Evolutionary conservation across 1,140 invertebrate species (phyloP).

Genomic region (Coptotermes formosanus): DNA sequence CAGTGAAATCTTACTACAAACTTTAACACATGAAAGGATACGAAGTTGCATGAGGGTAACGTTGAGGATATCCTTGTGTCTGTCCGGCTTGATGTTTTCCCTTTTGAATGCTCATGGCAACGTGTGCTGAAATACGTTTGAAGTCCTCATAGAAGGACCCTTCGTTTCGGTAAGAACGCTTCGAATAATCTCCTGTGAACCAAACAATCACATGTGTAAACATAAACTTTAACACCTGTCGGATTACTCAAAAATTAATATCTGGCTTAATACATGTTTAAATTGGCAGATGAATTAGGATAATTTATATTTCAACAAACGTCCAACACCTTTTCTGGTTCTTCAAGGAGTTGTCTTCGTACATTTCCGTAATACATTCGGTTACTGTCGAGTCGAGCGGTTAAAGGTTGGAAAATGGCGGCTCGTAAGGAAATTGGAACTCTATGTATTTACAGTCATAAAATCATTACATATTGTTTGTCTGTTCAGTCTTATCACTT

Average conservation of each 20-base stretch:
- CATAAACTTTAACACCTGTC: neutral
- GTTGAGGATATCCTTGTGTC: constrained; percentile 33
- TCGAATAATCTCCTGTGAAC: constrained; percentile 36
- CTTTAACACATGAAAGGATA: constrained; percentile 32
- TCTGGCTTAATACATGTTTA: neutral
- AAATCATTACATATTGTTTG: neutral
- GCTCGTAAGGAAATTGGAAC: neutral
- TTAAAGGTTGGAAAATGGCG: constrained; percentile 34
- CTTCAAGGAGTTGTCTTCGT: constrained; percentile 36
- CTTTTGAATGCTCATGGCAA: constrained; percentile 36
- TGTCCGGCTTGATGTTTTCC: constrained; percentile 37
- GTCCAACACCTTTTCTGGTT: constrained; percentile 30
- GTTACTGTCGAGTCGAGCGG: constrained; percentile 32
- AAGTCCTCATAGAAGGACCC: constrained; percentile 37
- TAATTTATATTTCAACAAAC: constrained; percentile 33
- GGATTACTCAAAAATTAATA: constrained; percentile 16
- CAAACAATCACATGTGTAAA: constrained; percentile 23
- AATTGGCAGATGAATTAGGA: constrained; percentile 34
- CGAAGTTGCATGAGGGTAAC: constrained; percentile 27
- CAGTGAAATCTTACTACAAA: neutral
- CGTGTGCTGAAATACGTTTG: constrained; percentile 36
- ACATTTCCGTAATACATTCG: constrained; percentile 34
- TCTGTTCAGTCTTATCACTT: neutral
- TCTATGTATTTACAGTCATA: neutral
- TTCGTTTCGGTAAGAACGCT: constrained; percentile 35